Evolutionary conservation across 2,888 invertebrate species (phyloP).

Genomic region (Dasysyrphus tricinctus): DNA sequence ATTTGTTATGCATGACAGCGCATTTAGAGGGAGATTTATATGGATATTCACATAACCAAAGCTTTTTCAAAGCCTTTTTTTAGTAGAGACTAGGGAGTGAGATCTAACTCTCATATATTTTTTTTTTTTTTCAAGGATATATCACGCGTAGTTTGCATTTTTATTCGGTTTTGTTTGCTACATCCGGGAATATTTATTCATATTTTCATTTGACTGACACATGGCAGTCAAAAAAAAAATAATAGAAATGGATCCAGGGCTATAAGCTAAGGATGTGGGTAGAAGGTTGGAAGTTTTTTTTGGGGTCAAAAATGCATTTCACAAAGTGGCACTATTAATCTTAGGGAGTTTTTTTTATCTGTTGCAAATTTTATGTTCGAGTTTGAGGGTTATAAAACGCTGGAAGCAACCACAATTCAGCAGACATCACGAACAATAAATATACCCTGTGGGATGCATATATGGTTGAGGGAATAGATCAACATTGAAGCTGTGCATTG

Average conservation of each 20-base stretch:
- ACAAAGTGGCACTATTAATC: slow-evolving; percentile 71
- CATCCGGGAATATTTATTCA: slow-evolving; percentile 58
- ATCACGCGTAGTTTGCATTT: slow-evolving; percentile 61
- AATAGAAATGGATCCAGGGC: background rate
- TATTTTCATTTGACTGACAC: slow-evolving; percentile 60
- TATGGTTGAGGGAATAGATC: slow-evolving; percentile 37
- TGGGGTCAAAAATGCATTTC: slow-evolving; percentile 48
- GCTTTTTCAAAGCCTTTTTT: slow-evolving; percentile 21
- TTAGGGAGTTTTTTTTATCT: slow-evolving; percentile 21
- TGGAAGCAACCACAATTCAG: slow-evolving; percentile 29
- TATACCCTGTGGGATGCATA: slow-evolving; percentile 15
- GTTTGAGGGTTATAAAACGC: slow-evolving; percentile 55
- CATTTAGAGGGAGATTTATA: slow-evolving; percentile 65
- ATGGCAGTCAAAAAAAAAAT: slow-evolving; percentile 15
- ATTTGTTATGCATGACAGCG: slow-evolving; percentile 70
- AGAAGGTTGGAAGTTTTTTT: slow-evolving; percentile 7
- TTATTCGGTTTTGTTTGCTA: slow-evolving; percentile 52
- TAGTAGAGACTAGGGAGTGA: background rate
- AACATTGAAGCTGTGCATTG: slow-evolving; percentile 34
- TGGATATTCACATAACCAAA: slow-evolving; percentile 15
- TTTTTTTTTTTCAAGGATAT: slow-evolving; percentile 43
- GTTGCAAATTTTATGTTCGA: background rate
- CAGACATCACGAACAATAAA: slow-evolving; percentile 40
- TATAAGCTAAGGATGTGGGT: background rate
- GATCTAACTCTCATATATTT: background rate